Conservation (phyloP, 2,888 invertebrate species). For the Myopa testacea region DNA sequence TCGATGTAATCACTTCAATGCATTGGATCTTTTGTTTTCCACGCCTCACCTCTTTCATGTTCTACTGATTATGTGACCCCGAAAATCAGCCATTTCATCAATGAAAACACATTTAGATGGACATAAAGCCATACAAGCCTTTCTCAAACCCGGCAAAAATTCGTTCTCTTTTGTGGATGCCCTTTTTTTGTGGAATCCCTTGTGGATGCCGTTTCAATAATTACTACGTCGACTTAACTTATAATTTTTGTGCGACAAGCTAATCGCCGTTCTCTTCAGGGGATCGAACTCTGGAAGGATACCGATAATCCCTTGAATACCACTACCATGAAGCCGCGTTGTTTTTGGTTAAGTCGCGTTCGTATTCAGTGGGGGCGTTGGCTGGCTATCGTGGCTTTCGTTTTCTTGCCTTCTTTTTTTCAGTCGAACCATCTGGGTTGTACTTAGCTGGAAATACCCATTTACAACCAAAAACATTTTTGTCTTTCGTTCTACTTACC, state of each 20-base stretch:
- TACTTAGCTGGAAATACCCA: no score
- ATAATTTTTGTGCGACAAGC: not conserved
- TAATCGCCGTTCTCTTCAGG: not conserved
- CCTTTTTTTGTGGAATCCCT: conserved; percentile 26
- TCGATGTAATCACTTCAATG: conserved; percentile 37
- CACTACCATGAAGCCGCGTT: not conserved
- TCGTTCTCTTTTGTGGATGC: conserved; percentile 28
- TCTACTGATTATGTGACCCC: conserved; percentile 37
- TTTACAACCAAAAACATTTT: no score
- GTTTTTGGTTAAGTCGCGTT: not conserved
- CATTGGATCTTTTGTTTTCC: no score
- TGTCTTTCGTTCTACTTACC: no score
- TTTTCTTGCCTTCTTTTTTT: not conserved
- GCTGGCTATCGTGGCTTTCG: not conserved
- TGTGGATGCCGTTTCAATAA: conserved; percentile 33
- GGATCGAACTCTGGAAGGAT: no score
- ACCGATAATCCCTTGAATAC: not conserved
- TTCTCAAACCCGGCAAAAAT: conserved; percentile 18
- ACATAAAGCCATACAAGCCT: not conserved
- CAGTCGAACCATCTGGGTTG: no score
- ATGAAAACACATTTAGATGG: conserved; percentile 23
- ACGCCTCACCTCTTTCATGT: conserved; percentile 2
- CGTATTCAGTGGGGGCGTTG: not conserved
- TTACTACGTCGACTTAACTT: conserved; percentile 43
- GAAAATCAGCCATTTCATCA: conserved; percentile 32